Conservation (phyloP, 92 coral and sea anemone species). For the Ricordea florida region DNA sequence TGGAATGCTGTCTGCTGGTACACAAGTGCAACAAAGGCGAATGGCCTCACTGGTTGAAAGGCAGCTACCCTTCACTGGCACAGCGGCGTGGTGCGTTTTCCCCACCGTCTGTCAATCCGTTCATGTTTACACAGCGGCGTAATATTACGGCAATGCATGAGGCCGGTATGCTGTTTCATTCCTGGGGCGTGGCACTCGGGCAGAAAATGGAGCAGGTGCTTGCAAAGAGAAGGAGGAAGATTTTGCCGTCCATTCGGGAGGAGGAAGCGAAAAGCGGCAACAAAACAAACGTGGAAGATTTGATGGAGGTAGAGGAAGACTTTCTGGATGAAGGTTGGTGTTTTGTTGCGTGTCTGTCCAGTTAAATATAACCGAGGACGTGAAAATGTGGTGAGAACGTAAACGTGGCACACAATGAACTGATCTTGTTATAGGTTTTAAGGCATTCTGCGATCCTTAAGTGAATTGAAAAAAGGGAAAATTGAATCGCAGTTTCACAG, state of each 20-base stretch:
- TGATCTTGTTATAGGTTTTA: too few relatives aligned
- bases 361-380: neutral
- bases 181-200: conserved; percentile 97
- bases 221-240: conserved; percentile 41
- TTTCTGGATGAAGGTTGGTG: conserved; percentile 93
- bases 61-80: conserved; percentile 85
- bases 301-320: conserved; percentile 80
- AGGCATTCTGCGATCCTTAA: too few relatives aligned
- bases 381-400: neutral
- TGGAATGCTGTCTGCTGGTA: conserved; percentile 90
- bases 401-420: too few relatives aligned
- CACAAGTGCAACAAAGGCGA: conserved; percentile 94
- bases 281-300: conserved; percentile 31
- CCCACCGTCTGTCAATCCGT: conserved; percentile 56
- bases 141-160: conserved; percentile 97
- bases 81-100: conserved; percentile 76
- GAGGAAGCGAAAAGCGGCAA: conserved; percentile 40
- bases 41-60: conserved; percentile 98
- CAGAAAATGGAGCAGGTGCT: conserved; percentile 83
- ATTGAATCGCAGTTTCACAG: too few relatives aligned
- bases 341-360: neutral
- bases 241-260: conserved; percentile 71
- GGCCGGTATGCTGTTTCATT: conserved; percentile 91
- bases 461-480: too few relatives aligned
- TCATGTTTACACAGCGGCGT: conserved; percentile 86